A percentile compares a stretch with the other conserved stretches of the same genome.
phyloP scores from a whole-genome alignment of 2,888 invertebrate species.

The Labia minor region DNA sequence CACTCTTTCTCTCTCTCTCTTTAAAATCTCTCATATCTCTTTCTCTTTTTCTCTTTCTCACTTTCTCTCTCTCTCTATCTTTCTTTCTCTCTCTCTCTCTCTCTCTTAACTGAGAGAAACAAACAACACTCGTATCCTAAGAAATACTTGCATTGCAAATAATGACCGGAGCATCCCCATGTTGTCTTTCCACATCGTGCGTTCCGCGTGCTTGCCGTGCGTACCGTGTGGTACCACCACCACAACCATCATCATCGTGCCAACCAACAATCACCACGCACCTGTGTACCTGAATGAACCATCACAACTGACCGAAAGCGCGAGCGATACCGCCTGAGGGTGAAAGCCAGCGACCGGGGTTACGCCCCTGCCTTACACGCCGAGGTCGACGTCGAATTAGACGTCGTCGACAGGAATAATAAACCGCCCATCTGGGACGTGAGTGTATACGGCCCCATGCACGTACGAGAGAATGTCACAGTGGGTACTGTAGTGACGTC shows the following conservation, averaged over 20 bases:
- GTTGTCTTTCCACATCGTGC: neutral
- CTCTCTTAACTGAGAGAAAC: neutral
- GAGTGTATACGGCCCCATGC: constrained; percentile 91
- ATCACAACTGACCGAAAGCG: constrained; percentile 46
- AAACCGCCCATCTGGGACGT: constrained; percentile 95
- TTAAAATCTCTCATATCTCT: too few relatives aligned
- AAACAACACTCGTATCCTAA: neutral
- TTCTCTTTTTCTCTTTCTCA: too few relatives aligned
- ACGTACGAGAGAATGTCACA: constrained; percentile 98
- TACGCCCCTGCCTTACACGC: constrained; percentile 76
- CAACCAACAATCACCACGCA: constrained; percentile 1
- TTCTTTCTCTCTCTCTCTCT: neutral
- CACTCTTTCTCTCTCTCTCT: too few relatives aligned
- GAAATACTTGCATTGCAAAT: neutral
- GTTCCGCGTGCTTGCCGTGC: neutral
- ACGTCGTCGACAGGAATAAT: constrained; percentile 97
- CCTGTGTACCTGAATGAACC: constrained; percentile 5
- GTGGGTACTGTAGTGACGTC: constrained; percentile 97
- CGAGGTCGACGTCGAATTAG: constrained; percentile 95
- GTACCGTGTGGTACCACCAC: neutral
- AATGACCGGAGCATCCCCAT: constrained; percentile 5
- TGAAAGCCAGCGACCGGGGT: constrained; percentile 93
- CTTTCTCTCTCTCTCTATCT: neutral
- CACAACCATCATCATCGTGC: neutral
- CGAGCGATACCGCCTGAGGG: constrained; percentile 91